Evolutionary conservation across 2,888 invertebrate genomes (phyloP).

Genomic region (Lingula anatina): DNA sequence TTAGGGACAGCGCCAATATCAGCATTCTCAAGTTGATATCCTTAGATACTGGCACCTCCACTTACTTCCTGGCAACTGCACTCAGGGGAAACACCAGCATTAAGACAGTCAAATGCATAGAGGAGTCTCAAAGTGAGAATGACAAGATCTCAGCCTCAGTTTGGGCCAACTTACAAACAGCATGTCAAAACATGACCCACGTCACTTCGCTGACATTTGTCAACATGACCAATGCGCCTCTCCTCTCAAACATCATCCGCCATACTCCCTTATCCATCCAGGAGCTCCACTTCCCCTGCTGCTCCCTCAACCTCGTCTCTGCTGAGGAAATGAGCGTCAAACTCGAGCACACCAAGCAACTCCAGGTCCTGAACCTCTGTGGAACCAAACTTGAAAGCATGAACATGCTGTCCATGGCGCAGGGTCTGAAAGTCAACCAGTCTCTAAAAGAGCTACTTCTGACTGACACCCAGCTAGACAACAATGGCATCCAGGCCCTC

Average conservation of each 20-base stretch:
- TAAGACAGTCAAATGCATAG: slow-evolving; percentile 18
- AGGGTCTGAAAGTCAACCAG: slow-evolving; percentile 29
- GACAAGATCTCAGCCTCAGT: slow-evolving; percentile 27
- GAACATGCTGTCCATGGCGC: slow-evolving; percentile 29
- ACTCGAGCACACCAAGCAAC: slow-evolving; percentile 20
- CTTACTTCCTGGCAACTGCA: slow-evolving; percentile 23
- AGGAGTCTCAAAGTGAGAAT: slow-evolving; percentile 10
- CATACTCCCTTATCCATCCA: slow-evolving; percentile 25
- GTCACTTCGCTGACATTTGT: slow-evolving; percentile 25
- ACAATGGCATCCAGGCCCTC: slow-evolving; percentile 24
- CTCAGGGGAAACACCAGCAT: slow-evolving; percentile 17
- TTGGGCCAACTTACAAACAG: slow-evolving; percentile 32
- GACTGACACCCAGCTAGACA: slow-evolving; percentile 87
- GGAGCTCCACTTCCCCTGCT: slow-evolving; percentile 23
- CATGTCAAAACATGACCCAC: slow-evolving; percentile 24
- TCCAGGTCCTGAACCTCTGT: slow-evolving; percentile 21
- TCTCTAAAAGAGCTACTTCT: slow-evolving; percentile 71
- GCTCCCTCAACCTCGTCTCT: slow-evolving; percentile 30
- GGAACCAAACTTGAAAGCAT: slow-evolving; percentile 22
- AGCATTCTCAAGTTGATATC: slow-evolving; percentile 26
- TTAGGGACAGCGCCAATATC: slow-evolving; percentile 19
- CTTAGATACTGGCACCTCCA: slow-evolving; percentile 28
- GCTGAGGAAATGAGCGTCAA: slow-evolving; percentile 26
- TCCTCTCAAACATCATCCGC: slow-evolving; percentile 35
- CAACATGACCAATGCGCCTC: slow-evolving; percentile 20